Evolutionary conservation across 1,140 invertebrate species (phyloP), one percentile per base, ranked within the genome.

Genomic region (Macrobrachium nipponense): DNA sequence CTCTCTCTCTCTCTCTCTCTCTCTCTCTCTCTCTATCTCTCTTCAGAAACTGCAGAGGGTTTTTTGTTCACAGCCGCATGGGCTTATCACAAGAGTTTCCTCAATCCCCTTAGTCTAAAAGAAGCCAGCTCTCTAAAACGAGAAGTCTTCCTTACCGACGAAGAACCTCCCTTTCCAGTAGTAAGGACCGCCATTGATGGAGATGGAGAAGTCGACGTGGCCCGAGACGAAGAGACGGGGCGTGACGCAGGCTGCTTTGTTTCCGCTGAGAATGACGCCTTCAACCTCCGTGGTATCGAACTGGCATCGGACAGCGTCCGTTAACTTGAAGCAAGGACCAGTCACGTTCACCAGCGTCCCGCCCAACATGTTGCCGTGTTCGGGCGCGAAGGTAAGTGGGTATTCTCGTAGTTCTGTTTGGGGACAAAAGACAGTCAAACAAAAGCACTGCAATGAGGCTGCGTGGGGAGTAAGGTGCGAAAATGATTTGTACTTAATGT

Each of bases 331-430:
- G 91, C 97, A 99, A 14, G 97, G 97, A 0, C 97, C 97, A 0
- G 97, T 98, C 44, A 99, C 96, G 90, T 98, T 98, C 7, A 99
- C 96, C 70, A 98, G 94, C 0, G 96, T 97, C 14, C 97, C 97
- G 5, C 97, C 97, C 72, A 99, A 92, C 97, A 99, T 98, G 91
- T 97, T 97, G 20, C 97, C 97, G 90, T 96, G 97, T 91, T 98
- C 96, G 0, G 97, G 97, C 0, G 97, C 96, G 90, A 98, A 97
- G 77, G 96, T 94, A 44, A 98, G 91, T 0, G 95, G 94, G 79
- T 89, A 89, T 15, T 85, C 70, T 82, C 82, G 85, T 76, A 89
- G 64, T 36, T 84, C 88, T 89, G 80, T n/a, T 27, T 20, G 61
- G 36, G 64, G 14, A 73, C 12, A 59, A 36, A 20, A 82, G 44